Conservation (phyloP, 1,140 invertebrate species). For the roundworm (Caenorhabditis elegans) region DNA sequence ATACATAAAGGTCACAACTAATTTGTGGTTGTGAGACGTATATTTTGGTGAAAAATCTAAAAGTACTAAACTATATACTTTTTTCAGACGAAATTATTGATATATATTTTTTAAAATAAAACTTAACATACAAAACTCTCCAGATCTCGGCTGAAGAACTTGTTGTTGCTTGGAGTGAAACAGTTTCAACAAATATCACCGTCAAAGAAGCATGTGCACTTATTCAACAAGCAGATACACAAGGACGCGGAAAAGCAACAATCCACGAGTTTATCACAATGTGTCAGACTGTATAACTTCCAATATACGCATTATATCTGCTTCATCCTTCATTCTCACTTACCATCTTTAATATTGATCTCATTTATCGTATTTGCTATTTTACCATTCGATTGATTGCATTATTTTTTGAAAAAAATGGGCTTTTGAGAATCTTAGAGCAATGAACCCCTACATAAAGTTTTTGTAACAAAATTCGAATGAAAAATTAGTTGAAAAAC, state of each 20-base stretch:
- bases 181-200: slow-evolving; percentile 25
- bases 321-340: not conserved
- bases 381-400: too few species aligned
- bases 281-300: slow-evolving; percentile 43
- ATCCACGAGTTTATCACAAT: slow-evolving; percentile 45
- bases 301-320: not conserved
- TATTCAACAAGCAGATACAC: slow-evolving; percentile 40
- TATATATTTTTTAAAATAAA: too few species aligned
- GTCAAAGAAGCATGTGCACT: slow-evolving; percentile 38
- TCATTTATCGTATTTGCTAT: not conserved
- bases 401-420: too few species aligned
- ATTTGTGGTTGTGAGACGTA: too few species aligned
- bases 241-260: slow-evolving; percentile 39
- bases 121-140: not conserved
- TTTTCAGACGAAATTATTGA: too few species aligned
- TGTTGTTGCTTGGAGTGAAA: slow-evolving; percentile 44
- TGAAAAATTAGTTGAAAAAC: too few species aligned
- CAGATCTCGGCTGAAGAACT: slow-evolving; percentile 44
- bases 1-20: too few species aligned
- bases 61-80: too few species aligned
- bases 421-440: too few species aligned
- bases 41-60: too few species aligned
- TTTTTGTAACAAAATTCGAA: too few species aligned
- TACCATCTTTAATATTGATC: not conserved
- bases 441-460: too few species aligned